Conservation (phyloP, 2,888 invertebrate genomes). For the Adelphocoris suturalis region DNA sequence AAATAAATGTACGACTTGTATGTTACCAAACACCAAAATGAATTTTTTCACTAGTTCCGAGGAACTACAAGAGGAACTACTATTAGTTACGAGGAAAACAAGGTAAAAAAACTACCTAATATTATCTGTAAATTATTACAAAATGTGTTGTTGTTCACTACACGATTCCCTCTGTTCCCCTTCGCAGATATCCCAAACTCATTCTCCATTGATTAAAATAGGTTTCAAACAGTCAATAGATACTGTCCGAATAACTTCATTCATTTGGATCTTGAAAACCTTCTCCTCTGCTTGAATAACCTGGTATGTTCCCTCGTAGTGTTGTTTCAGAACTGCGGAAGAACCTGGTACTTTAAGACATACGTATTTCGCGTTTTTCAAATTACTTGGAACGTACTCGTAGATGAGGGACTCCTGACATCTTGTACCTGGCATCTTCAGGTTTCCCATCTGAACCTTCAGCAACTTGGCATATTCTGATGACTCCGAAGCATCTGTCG, state of each 20-base stretch:
- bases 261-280: background rate
- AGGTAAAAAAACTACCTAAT: background rate
- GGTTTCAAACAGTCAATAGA: background rate
- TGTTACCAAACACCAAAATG: too few relatives aligned
- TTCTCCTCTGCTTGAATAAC: background rate
- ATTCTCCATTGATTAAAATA: background rate
- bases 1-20: too few relatives aligned
- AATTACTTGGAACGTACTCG: too few relatives aligned
- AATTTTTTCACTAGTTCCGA: too few relatives aligned
- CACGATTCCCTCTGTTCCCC: background rate
- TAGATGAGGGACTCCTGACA: background rate
- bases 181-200: background rate
- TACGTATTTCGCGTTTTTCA: background rate
- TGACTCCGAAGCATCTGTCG: background rate
- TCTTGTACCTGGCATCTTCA: background rate
- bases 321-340: background rate
- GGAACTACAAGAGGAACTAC: too few relatives aligned
- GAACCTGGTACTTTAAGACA: background rate
- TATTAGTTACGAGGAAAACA: background rate
- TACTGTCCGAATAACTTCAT: background rate
- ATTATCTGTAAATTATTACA: background rate
- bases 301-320: background rate
- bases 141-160: background rate
- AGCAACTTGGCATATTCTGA: background rate
- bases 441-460: background rate